Evolutionary conservation across 2,888 invertebrate genomes (phyloP), one percentile per base, ranked within the genome.

Genomic region (Fragum whitleyi): DNA sequence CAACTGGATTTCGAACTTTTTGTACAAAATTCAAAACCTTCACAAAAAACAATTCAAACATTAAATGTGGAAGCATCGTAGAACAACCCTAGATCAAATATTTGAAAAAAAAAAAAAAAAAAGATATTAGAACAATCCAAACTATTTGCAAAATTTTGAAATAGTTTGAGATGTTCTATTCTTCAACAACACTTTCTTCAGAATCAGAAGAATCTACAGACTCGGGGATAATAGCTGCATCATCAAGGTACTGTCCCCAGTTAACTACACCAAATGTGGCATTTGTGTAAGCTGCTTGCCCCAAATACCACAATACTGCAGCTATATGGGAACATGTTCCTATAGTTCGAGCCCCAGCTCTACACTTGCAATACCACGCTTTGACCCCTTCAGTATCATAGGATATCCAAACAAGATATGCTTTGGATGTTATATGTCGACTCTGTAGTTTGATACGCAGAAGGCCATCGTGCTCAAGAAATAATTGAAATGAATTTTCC

Each of bases 281-380:
- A 19, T 47, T 23, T 26, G 0, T 16, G 21, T 51, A 57, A 23
- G 73, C 23, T 26, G 76, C 55, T 23, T 65, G 61, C 7, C 83
- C 73, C 11, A 79, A n/a, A 57, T 79, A 83, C 79, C 79, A 79
- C 11, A 79, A 16, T 1, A 79, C 53, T 16, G 74, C 65, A 28
- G 83, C 77, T 29, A 79, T 26, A 62, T 80, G 80, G 7, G 81
- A 51, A 62, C 81, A 84, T 19, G 71, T 55, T 19, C 81, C 78
- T 23, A 83, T 79, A 29, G 61, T 62, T 11, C 74, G 36, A 6
- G 78, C 75, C 19, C 78, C 78, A 42, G 81, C 75, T 23, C 72
- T 61, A 47, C 81, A 81, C 65, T 76, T 73, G 47, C 81, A 79
- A 62, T 81, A 81, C 74, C 79, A 84, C 5, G 74, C 73, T 11